Conservation (phyloP, 2,888 invertebrate genomes). For the Drosophila setosimentum region DNA sequence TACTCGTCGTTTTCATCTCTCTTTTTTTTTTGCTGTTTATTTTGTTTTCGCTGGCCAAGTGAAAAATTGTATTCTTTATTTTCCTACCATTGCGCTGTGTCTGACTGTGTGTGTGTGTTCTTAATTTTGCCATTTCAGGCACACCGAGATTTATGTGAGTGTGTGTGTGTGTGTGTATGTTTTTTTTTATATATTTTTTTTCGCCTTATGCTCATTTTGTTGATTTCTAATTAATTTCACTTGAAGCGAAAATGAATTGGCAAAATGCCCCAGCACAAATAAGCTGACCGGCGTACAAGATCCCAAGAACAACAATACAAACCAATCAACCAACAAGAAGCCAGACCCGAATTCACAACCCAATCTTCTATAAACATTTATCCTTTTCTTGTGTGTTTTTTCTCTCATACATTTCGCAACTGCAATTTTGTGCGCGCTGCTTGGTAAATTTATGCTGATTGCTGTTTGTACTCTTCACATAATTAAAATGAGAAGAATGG, state of each 20-base stretch:
- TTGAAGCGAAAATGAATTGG: conserved; percentile 74
- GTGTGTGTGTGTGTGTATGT: conserved; percentile 23
- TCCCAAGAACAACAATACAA: conserved; percentile 30
- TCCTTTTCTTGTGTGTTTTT: conserved; percentile 10
- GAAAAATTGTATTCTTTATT: conserved; percentile 21
- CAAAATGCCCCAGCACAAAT: conserved; percentile 64
- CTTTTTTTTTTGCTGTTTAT: conserved; percentile 6
- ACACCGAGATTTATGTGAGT: conserved; percentile 58
- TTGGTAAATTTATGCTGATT: conserved; percentile 42
- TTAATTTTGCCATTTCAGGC: conserved; percentile 31
- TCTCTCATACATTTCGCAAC: conserved; percentile 28
- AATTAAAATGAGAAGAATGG: conserved; percentile 39
- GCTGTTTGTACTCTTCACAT: conserved; percentile 48
- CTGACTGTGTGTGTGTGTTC: conserved; percentile 28
- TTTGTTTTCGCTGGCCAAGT: conserved; percentile 18
- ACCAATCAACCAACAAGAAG: conserved; percentile 4
- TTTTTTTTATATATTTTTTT: conserved; percentile 20
- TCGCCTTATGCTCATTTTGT: conserved; percentile 65
- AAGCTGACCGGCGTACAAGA: conserved; percentile 20
- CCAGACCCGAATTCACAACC: not conserved
- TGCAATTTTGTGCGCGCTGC: conserved; percentile 23
- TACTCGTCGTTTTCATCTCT: not conserved
- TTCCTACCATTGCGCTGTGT: conserved; percentile 10
- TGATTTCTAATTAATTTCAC: conserved; percentile 76
- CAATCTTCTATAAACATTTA: conserved; percentile 19